Evolutionary conservation across 2,888 invertebrate genomes (phyloP).

Genomic region (Rhaphigaster nebulosa): DNA sequence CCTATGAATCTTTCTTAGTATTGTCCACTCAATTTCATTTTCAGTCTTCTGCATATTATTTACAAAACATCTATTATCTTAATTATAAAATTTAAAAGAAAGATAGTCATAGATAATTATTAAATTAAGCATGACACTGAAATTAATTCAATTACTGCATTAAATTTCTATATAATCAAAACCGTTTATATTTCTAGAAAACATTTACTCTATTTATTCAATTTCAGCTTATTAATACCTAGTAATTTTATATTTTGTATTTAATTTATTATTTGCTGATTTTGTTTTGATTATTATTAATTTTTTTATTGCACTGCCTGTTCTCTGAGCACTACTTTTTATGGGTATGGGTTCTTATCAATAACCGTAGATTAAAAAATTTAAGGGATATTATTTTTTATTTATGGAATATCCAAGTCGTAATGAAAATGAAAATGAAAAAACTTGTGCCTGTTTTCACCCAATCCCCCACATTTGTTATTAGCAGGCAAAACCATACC

Average conservation of each 20-base stretch:
- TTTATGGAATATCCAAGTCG: constrained; percentile 60
- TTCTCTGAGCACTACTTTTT: constrained; percentile 34
- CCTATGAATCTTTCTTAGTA: neutral
- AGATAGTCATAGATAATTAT: neutral
- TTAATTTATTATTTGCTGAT: neutral
- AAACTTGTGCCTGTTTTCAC: constrained; percentile 62
- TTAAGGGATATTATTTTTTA: neutral
- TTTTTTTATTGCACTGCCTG: constrained; percentile 38
- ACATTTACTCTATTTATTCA: neutral
- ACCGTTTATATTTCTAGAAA: neutral
- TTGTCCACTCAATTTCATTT: neutral
- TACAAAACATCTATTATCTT: neutral
- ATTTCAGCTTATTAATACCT: neutral
- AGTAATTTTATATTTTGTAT: neutral
- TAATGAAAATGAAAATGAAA: constrained; percentile 46
- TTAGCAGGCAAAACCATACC: constrained; percentile 60
- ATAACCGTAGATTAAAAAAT: neutral
- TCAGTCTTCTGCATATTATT: neutral
- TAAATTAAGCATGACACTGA: neutral
- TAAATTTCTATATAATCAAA: neutral
- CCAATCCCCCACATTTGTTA: constrained; percentile 53
- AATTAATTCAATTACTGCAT: neutral
- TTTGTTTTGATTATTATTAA: neutral
- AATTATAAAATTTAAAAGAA: neutral
- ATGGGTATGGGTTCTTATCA: neutral